Evolutionary conservation across 2,113 vertebrate genomes (phyloP).

Genomic region (Archocentrus centrarchus): DNA sequence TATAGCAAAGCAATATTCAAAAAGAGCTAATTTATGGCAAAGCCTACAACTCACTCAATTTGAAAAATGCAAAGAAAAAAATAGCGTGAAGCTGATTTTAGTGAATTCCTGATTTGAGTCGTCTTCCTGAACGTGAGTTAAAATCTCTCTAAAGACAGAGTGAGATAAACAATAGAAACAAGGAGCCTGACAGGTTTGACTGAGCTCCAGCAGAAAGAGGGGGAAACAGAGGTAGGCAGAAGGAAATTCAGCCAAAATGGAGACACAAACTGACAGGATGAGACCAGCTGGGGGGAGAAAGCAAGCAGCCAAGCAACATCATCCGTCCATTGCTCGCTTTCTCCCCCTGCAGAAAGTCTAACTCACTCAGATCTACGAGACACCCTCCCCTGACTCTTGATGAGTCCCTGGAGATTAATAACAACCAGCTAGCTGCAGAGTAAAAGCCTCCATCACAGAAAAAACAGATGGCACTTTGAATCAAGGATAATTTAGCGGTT

Average conservation of each 20-base stretch:
- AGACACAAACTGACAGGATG: not conserved
- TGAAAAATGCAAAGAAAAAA: not conserved
- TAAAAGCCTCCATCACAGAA: constrained; percentile 9
- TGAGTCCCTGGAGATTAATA: constrained; percentile 4
- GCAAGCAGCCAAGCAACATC: not conserved
- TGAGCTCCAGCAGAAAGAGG: not conserved
- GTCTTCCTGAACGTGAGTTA: not conserved
- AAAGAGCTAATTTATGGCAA: not conserved
- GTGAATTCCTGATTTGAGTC: not conserved
- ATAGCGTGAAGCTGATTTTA: fast-evolving
- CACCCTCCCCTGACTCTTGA: not conserved
- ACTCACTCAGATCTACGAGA: not conserved
- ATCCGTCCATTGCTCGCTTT: not conserved
- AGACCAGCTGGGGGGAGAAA: not conserved
- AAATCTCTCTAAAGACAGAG: not conserved
- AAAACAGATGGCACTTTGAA: constrained; percentile 40
- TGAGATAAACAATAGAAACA: not conserved
- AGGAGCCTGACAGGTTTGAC: not conserved
- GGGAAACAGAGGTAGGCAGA: not conserved
- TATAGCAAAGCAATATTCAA: no score
- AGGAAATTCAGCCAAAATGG: not conserved
- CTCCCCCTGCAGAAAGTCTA: not conserved
- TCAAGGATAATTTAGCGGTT: constrained; percentile 32
- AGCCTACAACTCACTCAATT: not conserved
- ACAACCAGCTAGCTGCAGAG: constrained; percentile 9